These are phyloP conservation scores for Glossosoma conforme DNA, from an alignment of 1,140 invertebrate species.

Conservation along the genomic window DNA sequence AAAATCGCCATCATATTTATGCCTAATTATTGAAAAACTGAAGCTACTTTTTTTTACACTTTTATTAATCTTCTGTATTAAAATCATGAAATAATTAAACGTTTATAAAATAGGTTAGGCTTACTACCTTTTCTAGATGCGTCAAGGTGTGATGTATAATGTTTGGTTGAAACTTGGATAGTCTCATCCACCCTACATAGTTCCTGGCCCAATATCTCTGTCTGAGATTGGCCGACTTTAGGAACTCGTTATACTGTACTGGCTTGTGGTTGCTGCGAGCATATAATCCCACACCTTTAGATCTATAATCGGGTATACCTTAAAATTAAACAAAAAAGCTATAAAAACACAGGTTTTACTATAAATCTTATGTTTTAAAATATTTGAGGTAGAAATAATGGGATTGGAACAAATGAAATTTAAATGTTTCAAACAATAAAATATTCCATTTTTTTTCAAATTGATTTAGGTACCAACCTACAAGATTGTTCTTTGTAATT, in stretches of 20 bases:
- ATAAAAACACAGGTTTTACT: neutral
- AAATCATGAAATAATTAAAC: too few relatives aligned
- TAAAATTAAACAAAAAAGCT: conserved; percentile 9
- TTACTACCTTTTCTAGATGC: conserved; percentile 55
- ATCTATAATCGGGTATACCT: conserved; percentile 94
- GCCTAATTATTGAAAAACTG: too few relatives aligned
- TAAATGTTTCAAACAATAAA: too few relatives aligned
- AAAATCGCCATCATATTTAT: too few relatives aligned
- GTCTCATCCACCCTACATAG: conserved; percentile 85
- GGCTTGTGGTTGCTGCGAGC: conserved; percentile 77
- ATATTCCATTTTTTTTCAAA: conserved; percentile 2
- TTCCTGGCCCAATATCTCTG: conserved; percentile 95
- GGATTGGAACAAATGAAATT: too few relatives aligned
- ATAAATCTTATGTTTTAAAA: neutral
- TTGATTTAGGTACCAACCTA: too few relatives aligned
- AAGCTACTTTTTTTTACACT: too few relatives aligned
- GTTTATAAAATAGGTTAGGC: neutral
- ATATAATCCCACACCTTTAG: conserved; percentile 88
- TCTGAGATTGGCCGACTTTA: conserved; percentile 62
- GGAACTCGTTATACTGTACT: conserved; percentile 80
- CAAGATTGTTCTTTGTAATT: too few relatives aligned
- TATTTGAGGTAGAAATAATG: conserved; percentile 1
- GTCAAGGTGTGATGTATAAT: conserved; percentile 57
- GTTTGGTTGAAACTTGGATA: conserved; percentile 66
- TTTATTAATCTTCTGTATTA: too few relatives aligned